A percentile compares a stretch with the other conserved stretches of the same genome.
phyloP scores from a whole-genome alignment of 1,140 invertebrate species.

The Drosophila pseudoananassae region DNA sequence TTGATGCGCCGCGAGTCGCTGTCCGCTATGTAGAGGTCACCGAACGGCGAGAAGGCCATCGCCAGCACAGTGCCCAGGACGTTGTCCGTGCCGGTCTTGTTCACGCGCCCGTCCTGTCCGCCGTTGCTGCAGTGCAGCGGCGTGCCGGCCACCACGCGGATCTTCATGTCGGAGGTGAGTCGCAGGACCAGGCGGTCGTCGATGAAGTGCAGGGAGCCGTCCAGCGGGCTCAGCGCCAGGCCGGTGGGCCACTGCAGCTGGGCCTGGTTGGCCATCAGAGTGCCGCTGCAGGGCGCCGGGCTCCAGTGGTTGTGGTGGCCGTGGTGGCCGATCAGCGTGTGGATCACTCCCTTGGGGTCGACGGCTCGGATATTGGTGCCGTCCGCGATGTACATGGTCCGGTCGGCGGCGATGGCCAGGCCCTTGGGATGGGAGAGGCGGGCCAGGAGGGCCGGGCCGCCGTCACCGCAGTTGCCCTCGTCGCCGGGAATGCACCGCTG shows the following conservation, averaged over 20 bases:
- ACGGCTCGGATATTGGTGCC: constrained; percentile 96
- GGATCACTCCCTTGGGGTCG: constrained; percentile 95
- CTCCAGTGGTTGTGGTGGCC: constrained; percentile 96
- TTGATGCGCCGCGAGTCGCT: constrained; percentile 95
- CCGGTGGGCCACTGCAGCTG: constrained; percentile 98
- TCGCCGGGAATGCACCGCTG: constrained; percentile 97
- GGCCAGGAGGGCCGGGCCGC: constrained; percentile 93
- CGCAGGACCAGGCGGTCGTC: constrained; percentile 97
- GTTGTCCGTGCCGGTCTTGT: constrained; percentile 85
- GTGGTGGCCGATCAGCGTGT: constrained; percentile 96
- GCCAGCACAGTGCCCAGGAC: constrained; percentile 91
- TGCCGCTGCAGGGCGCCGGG: constrained; percentile 93
- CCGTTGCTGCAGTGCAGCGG: constrained; percentile 91
- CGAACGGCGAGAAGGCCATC: constrained; percentile 95
- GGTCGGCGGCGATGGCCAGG: constrained; percentile 94
- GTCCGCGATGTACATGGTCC: constrained; percentile 97
- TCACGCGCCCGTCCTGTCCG: constrained; percentile 78
- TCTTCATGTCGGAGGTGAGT: constrained; percentile 95
- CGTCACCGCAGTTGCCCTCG: constrained; percentile 95
- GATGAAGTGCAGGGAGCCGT: constrained; percentile 97
- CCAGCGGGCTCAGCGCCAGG: constrained; percentile 95
- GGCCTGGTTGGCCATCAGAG: constrained; percentile 91
- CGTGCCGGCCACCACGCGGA: constrained; percentile 94
- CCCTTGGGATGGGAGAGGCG: constrained; percentile 98
- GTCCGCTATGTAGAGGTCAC: constrained; percentile 97